Base-by-base conservation (phyloP, 2,888 invertebrate genomes). In the Nycteola revayana region DNA sequence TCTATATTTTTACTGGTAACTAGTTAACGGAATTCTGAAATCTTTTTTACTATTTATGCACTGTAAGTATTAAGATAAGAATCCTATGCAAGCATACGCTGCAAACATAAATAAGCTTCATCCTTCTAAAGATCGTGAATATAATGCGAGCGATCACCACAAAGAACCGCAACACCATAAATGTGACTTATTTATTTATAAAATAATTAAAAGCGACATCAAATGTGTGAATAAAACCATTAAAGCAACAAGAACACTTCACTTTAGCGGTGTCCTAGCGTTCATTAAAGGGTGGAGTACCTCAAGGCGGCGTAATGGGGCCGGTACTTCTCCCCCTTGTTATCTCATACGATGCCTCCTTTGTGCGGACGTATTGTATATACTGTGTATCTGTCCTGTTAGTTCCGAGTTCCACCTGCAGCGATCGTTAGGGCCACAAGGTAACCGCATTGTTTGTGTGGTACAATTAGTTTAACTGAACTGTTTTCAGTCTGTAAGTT, bases 291-390 rank as follows among this genome's bases (percentile, higher is more conserved):
- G 58, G 62, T 52, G 60, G 60, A 67, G 68, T 62, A 60, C 60
- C 63, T 62, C 75, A 76, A 79, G 82, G 75, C 73, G 61, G 51
- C 53, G 70, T 80, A 77, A 81, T 75, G 76, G 80, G 79, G 66
- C 77, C 80, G 70, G 65, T 65, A 69, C 76, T 77, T 74, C 73
- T 66, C 66, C 58, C 64, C 66, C 75, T 82, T 78, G 82, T 80
- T 80, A 81, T 71, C 75, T 76, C 73, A 72, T 72, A 75, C 74
- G 73, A 59, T 64, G 75, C 59, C 70, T 66, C 75, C 78, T 80
- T 81, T 81, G 77, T 78, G 67, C 59, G 56, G 39, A 52, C 57
- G 49, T 52, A 56, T 60, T 57, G 57, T 57, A 52, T 57, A 62
- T 57, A 57, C 54, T 46, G 55, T 55, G 52, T 55, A 59, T 61